Evolutionary conservation across 2,888 invertebrate genomes (phyloP).

Genomic region (Dasypogon diadema): DNA sequence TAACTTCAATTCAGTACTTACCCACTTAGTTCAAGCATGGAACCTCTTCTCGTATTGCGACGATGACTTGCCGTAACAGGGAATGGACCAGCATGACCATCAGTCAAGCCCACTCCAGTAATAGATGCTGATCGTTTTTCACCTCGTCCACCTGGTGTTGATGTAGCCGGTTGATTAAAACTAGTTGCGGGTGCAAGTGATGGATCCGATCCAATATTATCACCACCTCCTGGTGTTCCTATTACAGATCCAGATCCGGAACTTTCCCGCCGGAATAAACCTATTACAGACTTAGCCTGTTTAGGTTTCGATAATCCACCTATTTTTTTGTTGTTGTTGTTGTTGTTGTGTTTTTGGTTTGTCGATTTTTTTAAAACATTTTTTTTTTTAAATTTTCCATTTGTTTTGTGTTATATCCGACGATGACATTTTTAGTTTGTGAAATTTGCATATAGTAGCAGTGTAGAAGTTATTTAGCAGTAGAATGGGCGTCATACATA

Average conservation of each 20-base stretch:
- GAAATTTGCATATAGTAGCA: conserved; percentile 26
- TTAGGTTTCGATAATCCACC: conserved; percentile 90
- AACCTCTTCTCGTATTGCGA: conserved; percentile 80
- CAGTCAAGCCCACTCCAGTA: conserved; percentile 61
- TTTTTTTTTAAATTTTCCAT: conserved; percentile 51
- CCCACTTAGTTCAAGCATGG: conserved; percentile 86
- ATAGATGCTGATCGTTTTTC: conserved; percentile 58
- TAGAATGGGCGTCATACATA: conserved; percentile 39
- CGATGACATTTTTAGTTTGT: conserved; percentile 49
- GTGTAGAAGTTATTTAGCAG: conserved; percentile 57
- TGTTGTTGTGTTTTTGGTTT: no score
- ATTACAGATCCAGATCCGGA: conserved; percentile 76
- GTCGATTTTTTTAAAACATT: conserved; percentile 55
- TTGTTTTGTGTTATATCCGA: conserved; percentile 52
- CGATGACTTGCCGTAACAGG: conserved; percentile 77
- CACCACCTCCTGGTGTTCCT: conserved; percentile 65
- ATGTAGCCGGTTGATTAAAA: conserved; percentile 66
- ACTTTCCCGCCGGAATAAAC: conserved; percentile 88
- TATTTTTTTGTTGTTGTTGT: conserved; percentile 62
- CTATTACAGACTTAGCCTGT: conserved; percentile 88
- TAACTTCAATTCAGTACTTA: conserved; percentile 68
- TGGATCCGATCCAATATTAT: conserved; percentile 72
- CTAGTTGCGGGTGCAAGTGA: conserved; percentile 68
- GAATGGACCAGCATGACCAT: conserved; percentile 73
- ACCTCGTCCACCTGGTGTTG: conserved; percentile 62